Evolutionary conservation across 2,888 invertebrate species (phyloP).

Genomic region (Drosophila leonis): DNA sequence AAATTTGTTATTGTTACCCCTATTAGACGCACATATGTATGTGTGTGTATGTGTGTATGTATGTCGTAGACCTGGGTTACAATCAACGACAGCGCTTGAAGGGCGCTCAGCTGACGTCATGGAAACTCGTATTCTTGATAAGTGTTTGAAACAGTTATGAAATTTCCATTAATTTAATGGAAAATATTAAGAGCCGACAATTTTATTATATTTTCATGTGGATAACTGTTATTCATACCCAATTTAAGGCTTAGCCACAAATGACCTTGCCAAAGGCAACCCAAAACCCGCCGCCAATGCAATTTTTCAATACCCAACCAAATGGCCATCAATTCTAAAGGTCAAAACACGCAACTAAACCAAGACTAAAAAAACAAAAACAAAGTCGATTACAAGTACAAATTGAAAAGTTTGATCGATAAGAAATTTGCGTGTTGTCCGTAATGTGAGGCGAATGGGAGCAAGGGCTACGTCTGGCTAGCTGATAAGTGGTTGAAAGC

Average conservation of each 20-base stretch:
- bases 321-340: conserved; percentile 60
- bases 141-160: neutral
- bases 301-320: conserved; percentile 52
- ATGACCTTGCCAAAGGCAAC: conserved; percentile 64
- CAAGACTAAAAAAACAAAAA: conserved; percentile 9
- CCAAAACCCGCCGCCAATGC: conserved; percentile 55
- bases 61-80: conserved; percentile 18
- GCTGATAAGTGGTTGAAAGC: conserved; percentile 36
- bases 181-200: neutral
- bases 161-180: conserved; percentile 9
- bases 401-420: conserved; percentile 77
- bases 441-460: conserved; percentile 28
- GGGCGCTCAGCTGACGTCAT: conserved; percentile 66
- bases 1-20: conserved; percentile 31
- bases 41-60: neutral
- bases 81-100: conserved; percentile 52
- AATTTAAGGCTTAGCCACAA: conserved; percentile 43
- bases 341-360: conserved; percentile 63
- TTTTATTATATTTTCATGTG: neutral
- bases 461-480: conserved; percentile 34
- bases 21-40: conserved; percentile 14
- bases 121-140: conserved; percentile 22
- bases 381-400: conserved; percentile 43
- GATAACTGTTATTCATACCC: neutral
- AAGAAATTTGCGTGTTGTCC: conserved; percentile 72